These are phyloP conservation scores for Drosophila infuscata DNA, from an alignment of 2,888 invertebrate species.

Conservation along the genomic window DNA sequence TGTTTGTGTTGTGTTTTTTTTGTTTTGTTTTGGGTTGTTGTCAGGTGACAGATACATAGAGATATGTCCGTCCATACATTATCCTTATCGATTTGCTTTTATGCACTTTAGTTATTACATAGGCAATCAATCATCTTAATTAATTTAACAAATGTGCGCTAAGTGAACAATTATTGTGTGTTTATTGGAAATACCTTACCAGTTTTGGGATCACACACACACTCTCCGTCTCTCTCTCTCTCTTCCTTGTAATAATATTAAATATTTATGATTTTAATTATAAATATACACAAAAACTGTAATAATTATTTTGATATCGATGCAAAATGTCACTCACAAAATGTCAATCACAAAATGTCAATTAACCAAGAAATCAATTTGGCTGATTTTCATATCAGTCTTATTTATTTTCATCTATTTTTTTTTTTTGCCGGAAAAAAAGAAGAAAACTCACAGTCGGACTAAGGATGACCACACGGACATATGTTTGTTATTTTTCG, in stretches of 20 bases:
- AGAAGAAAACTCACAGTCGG: neutral
- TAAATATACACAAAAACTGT: neutral
- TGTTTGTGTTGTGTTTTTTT: slow-evolving; percentile 8
- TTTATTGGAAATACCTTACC: neutral
- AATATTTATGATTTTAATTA: neutral
- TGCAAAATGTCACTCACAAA: slow-evolving; percentile 10
- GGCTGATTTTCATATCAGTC: slow-evolving; percentile 38
- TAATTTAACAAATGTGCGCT: slow-evolving; percentile 5
- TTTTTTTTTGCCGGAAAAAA: neutral
- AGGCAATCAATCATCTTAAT: slow-evolving; percentile 24
- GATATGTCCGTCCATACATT: slow-evolving; percentile 11
- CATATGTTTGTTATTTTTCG: slow-evolving; percentile 7
- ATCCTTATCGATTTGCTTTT: slow-evolving; percentile 4
- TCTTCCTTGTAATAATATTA: neutral
- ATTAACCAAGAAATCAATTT: slow-evolving; percentile 56
- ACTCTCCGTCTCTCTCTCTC: neutral
- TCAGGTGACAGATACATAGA: slow-evolving; percentile 37
- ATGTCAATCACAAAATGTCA: slow-evolving; percentile 40
- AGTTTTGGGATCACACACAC: neutral
- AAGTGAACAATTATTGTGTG: slow-evolving; percentile 4
- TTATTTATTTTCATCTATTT: slow-evolving; percentile 30
- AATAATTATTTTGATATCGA: neutral
- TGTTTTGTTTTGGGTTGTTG: neutral
- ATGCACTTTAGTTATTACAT: neutral
- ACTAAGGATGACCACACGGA: slow-evolving; percentile 36